These are phyloP conservation scores for Eulemur macaco DNA, from an alignment of 2,113 vertebrate species.

Conservation along the genomic window DNA sequence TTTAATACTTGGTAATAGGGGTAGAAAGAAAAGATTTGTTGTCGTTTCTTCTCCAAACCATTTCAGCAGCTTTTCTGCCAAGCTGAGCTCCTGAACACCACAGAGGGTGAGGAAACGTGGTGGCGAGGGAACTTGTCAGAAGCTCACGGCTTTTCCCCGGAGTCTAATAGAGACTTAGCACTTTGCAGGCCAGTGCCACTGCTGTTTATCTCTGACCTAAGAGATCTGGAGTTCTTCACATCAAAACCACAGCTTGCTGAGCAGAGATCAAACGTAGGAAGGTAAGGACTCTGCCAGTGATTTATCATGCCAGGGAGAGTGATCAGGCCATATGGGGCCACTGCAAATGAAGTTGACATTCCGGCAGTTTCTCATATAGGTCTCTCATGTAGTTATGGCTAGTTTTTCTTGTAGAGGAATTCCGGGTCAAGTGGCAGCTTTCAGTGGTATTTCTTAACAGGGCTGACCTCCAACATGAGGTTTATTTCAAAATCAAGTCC, in stretches of 20 bases:
- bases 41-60: neutral
- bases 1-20: neutral
- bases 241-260: constrained; percentile 96
- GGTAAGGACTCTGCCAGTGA: constrained; percentile 93
- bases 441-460: constrained; percentile 74
- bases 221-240: constrained; percentile 98
- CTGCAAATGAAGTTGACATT: constrained; percentile 86
- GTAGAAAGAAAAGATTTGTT: constrained; percentile 6
- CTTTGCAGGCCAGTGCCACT: constrained; percentile 96
- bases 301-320: constrained; percentile 94
- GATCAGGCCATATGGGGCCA: constrained; percentile 86
- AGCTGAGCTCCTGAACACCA: constrained; percentile 20
- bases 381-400: constrained; percentile 75
- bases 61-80: constrained; percentile 9
- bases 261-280: constrained; percentile 96
- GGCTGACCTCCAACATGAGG: constrained; percentile 39
- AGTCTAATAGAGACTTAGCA: constrained; percentile 92
- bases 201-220: constrained; percentile 93
- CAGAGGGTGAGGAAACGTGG: neutral
- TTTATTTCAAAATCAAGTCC: constrained; percentile 49
- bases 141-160: constrained; percentile 88
- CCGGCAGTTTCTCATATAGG: constrained; percentile 81
- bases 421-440: constrained; percentile 78
- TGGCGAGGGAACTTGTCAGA: constrained; percentile 81
- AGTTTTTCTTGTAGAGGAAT: constrained; percentile 80